Percentiles rank a stretch among this genome's conserved stretches.
phyloP scores from a whole-genome alignment of 1,140 invertebrate species.

The Gryllus bimaculatus region DNA sequence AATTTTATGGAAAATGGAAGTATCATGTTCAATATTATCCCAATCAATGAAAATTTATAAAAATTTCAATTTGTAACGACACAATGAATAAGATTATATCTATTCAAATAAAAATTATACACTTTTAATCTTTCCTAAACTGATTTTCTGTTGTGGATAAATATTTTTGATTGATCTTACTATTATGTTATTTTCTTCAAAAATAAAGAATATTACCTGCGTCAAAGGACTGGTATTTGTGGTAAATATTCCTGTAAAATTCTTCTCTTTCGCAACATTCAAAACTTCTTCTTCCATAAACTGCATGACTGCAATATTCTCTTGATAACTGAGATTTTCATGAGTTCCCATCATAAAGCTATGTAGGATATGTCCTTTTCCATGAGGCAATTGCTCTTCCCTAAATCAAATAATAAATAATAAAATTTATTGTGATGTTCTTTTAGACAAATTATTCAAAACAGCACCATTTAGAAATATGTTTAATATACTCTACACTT shows the following conservation, averaged over 20 bases:
- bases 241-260: slow-evolving; percentile 67
- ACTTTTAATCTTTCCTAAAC: too few species aligned
- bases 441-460: too few species aligned
- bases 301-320: slow-evolving; percentile 67
- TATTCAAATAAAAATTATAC: background rate
- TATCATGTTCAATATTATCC: too few species aligned
- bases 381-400: slow-evolving; percentile 49
- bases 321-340: slow-evolving; percentile 46
- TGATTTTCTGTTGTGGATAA: too few species aligned
- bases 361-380: slow-evolving; percentile 61
- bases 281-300: slow-evolving; percentile 67
- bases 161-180: background rate
- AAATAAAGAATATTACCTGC: slow-evolving; percentile 43
- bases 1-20: too few species aligned
- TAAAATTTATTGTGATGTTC: background rate
- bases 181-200: background rate
- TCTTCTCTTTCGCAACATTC: slow-evolving; percentile 47
- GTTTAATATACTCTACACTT: too few species aligned
- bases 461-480: too few species aligned
- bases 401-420: slow-evolving; percentile 28
- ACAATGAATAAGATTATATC: background rate
- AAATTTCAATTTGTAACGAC: background rate
- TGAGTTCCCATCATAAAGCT: slow-evolving; percentile 80
- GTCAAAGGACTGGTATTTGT: slow-evolving; percentile 79
- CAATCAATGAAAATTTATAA: too few species aligned